Conservation (phyloP, 2,113 vertebrate species). For the Phylloscopus trochiloides region DNA sequence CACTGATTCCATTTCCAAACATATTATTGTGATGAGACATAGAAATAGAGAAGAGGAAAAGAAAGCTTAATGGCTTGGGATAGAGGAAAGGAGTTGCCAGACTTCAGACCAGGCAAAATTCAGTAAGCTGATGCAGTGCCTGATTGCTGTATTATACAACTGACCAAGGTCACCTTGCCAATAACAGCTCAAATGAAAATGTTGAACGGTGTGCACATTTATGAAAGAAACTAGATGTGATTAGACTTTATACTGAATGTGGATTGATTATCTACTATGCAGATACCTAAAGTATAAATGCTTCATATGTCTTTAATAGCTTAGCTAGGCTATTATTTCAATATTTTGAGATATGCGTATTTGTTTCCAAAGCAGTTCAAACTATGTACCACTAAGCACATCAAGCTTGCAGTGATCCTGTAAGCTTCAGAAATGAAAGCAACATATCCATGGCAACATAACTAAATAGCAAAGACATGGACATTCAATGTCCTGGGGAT, state of each 20-base stretch:
- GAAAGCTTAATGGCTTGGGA: neutral
- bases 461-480: neutral
- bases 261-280: neutral
- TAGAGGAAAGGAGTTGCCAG: neutral
- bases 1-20: neutral
- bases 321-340: neutral
- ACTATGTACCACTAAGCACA: neutral
- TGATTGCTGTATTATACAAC: neutral
- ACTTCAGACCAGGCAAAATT: neutral
- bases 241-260: neutral
- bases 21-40: neutral
- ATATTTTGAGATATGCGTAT: neutral
- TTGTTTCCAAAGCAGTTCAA: neutral
- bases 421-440: neutral
- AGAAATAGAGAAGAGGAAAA: conserved; percentile 26
- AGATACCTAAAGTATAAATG: neutral
- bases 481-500: neutral
- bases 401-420: neutral
- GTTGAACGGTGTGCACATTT: neutral
- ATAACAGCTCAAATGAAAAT: neutral
- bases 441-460: neutral
- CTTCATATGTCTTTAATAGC: neutral
- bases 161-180: neutral
- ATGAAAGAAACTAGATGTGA: neutral
- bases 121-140: neutral